phyloP scores from a whole-genome alignment of 2,797 vertebrate species.

The Squalus acanthias region DNA sequence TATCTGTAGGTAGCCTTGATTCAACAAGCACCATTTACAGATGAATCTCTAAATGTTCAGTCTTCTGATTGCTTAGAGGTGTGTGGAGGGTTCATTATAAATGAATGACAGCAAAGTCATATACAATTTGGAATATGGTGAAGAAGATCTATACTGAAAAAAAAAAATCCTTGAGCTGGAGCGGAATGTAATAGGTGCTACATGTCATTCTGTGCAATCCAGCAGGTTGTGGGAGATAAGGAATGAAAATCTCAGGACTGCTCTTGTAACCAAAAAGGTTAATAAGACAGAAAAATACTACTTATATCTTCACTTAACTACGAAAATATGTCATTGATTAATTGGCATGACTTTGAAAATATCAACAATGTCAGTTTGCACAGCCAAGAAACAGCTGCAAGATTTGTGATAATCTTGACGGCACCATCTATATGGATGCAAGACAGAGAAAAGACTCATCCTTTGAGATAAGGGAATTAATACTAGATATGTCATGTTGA shows the following conservation, averaged over 20 bases:
- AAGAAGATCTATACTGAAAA: background rate
- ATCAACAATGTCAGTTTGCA: constrained; percentile 34
- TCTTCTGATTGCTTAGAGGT: background rate
- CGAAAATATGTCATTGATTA: constrained; percentile 22
- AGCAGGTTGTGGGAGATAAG: background rate
- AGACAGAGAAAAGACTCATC: constrained; percentile 33
- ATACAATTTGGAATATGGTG: constrained; percentile 17
- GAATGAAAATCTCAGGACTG: constrained; percentile 18
- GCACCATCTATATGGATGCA: constrained; percentile 25
- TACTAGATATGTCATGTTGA: constrained; percentile 12
- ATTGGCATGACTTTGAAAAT: constrained; percentile 33
- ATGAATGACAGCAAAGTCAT: constrained; percentile 16
- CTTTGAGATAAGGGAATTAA: constrained; percentile 36
- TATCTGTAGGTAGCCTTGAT: background rate
- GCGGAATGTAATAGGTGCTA: background rate
- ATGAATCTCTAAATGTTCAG: constrained; percentile 16
- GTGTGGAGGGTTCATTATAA: constrained; percentile 23
- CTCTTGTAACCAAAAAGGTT: constrained; percentile 33
- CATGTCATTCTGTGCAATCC: constrained; percentile 6
- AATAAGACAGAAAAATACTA: constrained; percentile 25
- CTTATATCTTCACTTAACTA: constrained; percentile 8
- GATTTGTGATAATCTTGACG: constrained; percentile 37
- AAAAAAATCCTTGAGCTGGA: constrained; percentile 13
- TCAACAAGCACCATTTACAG: background rate
- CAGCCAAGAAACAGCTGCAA: constrained; percentile 11